Base-by-base conservation (phyloP, 2,113 vertebrate species). In the Meleagris gallopavo region DNA sequence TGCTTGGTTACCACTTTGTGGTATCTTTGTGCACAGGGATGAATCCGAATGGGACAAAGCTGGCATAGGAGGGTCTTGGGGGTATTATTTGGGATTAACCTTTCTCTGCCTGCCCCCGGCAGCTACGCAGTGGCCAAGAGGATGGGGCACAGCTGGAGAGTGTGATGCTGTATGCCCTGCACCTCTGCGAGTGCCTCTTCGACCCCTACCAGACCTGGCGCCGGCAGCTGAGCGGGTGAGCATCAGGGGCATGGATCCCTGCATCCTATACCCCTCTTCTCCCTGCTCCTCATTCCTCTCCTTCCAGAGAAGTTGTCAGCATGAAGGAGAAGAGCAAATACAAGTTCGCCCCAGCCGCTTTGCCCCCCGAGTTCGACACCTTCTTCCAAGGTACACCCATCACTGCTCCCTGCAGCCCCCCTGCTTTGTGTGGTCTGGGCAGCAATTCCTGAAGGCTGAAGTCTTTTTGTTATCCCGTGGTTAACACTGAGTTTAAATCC, bases 141-240 rank as follows among this genome's bases (percentile, higher is more conserved):
- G 48, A 57, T 25, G 2, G 38, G 29, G 25, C 86, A 1, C 97
- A 97, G 76, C 98, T 99, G 77, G 97, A 98, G 93, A 94, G 40
- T 0, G 97, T 98, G 34, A 97, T 98, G 81, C 97, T 98, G 38
- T 98, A 99, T 2, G 98, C 98, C 36, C 97, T 99, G 10, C 98
- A 99, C 65, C 98, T 99, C 76, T 99, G 98, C 12, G 99, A 99
- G 94, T 98, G 98, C 71, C 98, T 99, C 79, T 99, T 99, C 50
- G 99, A 99, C 95, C 99, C 99, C 89, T 99, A 99, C 97, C 99
- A 99, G 97, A 99, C 98, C 2, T 99, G 99, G 99, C 97, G 99
- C 86, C 98, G 98, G 92, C 98, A 98, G 79, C 98, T 98, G 86
- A 97, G 98, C 1, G 99, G 99, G 99, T 99, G 90, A 98, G 98